phyloP scores from a whole-genome alignment of 2,113 vertebrate genomes.

The Silurus meridionalis region DNA sequence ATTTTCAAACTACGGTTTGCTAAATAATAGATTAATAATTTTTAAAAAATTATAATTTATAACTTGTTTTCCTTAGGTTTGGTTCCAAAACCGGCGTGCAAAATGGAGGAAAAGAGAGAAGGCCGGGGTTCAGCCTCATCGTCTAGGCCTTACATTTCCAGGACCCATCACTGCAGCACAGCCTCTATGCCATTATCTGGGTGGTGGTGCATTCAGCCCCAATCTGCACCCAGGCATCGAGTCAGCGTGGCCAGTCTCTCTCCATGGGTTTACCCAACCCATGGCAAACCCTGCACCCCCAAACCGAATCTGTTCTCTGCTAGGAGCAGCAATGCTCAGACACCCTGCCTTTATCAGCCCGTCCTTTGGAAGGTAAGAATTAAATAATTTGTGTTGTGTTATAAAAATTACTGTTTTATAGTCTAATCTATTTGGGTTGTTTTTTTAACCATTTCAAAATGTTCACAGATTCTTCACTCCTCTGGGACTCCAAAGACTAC shows the following conservation, averaged over 20 bases:
- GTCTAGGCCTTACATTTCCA: conserved; percentile 78
- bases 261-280: conserved; percentile 75
- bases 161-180: conserved; percentile 78
- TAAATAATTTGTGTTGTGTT: neutral
- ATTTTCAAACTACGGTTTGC: neutral
- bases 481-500: conserved; percentile 76
- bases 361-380: conserved; percentile 79
- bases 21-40: no score
- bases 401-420: neutral
- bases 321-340: conserved; percentile 80
- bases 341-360: conserved; percentile 82
- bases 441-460: conserved; percentile 12
- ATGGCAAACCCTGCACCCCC: conserved; percentile 72
- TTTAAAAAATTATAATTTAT: no score
- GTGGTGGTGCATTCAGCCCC: conserved; percentile 78
- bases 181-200: conserved; percentile 81
- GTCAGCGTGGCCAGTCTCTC: conserved; percentile 78
- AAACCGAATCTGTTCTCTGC: conserved; percentile 79
- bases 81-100: conserved; percentile 89
- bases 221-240: conserved; percentile 77
- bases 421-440: neutral
- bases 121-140: conserved; percentile 79
- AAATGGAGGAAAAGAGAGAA: conserved; percentile 90
- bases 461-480: conserved; percentile 77
- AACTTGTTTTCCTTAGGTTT: conserved; percentile 71